Conservation (phyloP, 2,888 invertebrate genomes). For the Torymus tubicola region DNA sequence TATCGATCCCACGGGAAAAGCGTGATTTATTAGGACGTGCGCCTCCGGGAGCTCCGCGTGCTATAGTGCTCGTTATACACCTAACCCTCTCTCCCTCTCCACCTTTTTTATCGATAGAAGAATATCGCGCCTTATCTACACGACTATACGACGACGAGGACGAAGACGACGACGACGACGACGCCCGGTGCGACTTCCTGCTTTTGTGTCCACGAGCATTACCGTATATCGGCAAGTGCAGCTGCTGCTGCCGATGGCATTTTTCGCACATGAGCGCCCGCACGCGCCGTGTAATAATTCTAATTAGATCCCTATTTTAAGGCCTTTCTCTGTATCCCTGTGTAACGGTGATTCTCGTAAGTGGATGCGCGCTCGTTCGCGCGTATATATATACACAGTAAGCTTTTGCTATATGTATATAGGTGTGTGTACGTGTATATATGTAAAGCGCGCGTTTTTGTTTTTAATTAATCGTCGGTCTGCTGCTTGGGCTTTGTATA, state of each 20-base stretch:
- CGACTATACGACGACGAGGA: too few species aligned
- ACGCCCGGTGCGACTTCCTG: slow-evolving; percentile 57
- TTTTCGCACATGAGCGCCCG: too few species aligned
- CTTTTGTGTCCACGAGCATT: slow-evolving; percentile 50
- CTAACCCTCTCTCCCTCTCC: slow-evolving; percentile 23
- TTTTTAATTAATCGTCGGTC: neutral
- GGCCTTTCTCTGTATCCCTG: neutral
- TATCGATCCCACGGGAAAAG: slow-evolving; percentile 66
- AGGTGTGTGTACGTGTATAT: too few species aligned
- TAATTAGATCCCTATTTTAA: slow-evolving; percentile 43
- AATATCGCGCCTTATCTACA: slow-evolving; percentile 56
- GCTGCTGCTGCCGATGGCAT: neutral
- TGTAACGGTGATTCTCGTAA: neutral
- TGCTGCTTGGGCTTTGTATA: neutral
- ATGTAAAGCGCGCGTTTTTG: neutral
- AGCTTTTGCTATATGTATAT: neutral
- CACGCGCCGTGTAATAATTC: slow-evolving; percentile 51
- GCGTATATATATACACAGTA: too few species aligned
- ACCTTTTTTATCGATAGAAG: slow-evolving; percentile 69
- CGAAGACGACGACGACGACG: neutral
- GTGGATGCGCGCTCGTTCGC: too few species aligned
- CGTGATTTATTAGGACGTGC: slow-evolving; percentile 70
- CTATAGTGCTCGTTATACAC: slow-evolving; percentile 61
- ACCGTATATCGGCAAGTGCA: slow-evolving; percentile 39
- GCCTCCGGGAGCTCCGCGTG: slow-evolving; percentile 20